Conservation (phyloP, 1,140 invertebrate species). For the Drosophila truncata region DNA sequence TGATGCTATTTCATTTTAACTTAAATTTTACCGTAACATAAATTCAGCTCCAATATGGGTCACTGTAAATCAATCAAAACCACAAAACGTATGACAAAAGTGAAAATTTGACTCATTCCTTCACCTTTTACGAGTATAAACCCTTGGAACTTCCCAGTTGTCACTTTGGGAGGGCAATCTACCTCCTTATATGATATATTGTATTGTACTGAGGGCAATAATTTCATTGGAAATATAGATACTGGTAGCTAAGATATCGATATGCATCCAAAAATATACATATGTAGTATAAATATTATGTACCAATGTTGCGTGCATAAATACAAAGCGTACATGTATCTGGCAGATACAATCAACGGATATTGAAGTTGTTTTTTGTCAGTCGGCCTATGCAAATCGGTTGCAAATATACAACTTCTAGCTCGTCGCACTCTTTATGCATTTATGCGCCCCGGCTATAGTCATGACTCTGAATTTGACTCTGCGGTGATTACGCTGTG, state of each 20-base stretch:
- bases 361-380: slow-evolving; percentile 29
- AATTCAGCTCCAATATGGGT: background rate
- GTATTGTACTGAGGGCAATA: slow-evolving; percentile 6
- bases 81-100: background rate
- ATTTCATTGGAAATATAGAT: background rate
- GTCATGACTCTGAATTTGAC: slow-evolving; percentile 24
- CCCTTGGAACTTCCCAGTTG: background rate
- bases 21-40: background rate
- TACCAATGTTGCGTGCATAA: slow-evolving; percentile 48
- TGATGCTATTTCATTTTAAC: background rate
- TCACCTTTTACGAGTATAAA: background rate
- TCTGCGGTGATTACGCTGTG: slow-evolving; percentile 18
- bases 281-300: too few relatives aligned
- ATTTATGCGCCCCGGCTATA: slow-evolving; percentile 61
- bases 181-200: background rate
- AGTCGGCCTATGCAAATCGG: slow-evolving; percentile 64
- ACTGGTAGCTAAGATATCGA: slow-evolving; percentile 1
- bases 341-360: slow-evolving; percentile 29
- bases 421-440: slow-evolving; percentile 58
- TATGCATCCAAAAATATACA: slow-evolving; percentile 3
- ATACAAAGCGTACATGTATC: slow-evolving; percentile 39
- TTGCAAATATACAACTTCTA: slow-evolving; percentile 60
- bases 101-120: too few relatives aligned
- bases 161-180: background rate
- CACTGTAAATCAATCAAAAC: background rate